These are phyloP conservation scores for Tetragonula carbonaria DNA, from an alignment of 2,888 invertebrate genomes.

Conservation along the genomic window DNA sequence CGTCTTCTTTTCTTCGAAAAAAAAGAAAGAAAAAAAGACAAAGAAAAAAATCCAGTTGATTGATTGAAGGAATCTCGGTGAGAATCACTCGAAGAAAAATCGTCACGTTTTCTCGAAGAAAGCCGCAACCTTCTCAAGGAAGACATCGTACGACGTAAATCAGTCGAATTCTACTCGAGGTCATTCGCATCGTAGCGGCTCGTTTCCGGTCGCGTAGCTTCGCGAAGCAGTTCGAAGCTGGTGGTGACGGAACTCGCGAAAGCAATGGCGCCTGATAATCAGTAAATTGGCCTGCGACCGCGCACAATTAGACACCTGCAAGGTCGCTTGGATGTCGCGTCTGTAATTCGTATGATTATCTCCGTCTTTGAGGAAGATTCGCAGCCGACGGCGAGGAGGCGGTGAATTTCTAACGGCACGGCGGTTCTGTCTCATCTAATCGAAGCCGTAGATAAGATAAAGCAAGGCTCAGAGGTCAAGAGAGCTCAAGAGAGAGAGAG, in stretches of 20 bases:
- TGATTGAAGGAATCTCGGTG: background rate
- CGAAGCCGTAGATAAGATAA: slow-evolving; percentile 52
- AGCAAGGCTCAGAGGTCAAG: slow-evolving; percentile 11
- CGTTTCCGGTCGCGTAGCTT: slow-evolving; percentile 4
- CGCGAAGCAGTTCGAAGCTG: slow-evolving; percentile 47
- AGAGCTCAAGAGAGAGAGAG: no score
- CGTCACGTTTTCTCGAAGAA: no score
- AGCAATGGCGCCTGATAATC: background rate
- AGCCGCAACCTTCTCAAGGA: background rate
- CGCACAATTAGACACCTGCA: slow-evolving; percentile 64
- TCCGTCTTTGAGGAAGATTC: slow-evolving; percentile 29
- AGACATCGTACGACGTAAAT: slow-evolving; percentile 4
- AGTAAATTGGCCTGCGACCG: slow-evolving; percentile 30
- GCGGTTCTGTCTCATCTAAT: slow-evolving; percentile 18
- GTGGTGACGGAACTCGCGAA: slow-evolving; percentile 46
- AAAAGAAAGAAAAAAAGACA: no score
- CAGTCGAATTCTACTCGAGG: slow-evolving; percentile 27
- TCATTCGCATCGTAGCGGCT: slow-evolving; percentile 11
- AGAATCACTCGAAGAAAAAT: slow-evolving; percentile 20
- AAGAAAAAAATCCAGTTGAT: no score
- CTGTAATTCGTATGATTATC: slow-evolving; percentile 62
- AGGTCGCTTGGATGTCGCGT: slow-evolving; percentile 53
- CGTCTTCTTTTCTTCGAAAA: no score
- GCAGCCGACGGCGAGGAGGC: background rate
- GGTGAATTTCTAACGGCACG: slow-evolving; percentile 16